phyloP scores from a whole-genome alignment of 2,888 invertebrate genomes.

The Oscheius myriophilus region DNA sequence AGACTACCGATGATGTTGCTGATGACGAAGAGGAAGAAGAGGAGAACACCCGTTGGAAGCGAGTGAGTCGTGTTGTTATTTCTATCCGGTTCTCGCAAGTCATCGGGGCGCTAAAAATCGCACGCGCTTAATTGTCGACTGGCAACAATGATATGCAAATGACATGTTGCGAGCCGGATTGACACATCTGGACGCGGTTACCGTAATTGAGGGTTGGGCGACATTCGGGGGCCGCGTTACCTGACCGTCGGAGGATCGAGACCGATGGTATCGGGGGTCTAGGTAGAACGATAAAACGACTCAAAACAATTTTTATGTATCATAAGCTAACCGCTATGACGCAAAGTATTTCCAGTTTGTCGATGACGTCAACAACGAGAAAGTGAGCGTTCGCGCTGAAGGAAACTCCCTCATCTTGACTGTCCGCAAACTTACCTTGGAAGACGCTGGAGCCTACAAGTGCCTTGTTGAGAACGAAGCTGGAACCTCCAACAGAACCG shows the following conservation, averaged over 20 bases:
- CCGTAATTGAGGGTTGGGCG: constrained; percentile 14
- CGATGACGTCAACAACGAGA: constrained; percentile 32
- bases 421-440: constrained; percentile 44
- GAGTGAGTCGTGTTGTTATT: constrained; percentile 31
- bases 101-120: constrained; percentile 23
- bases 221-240: too few species aligned
- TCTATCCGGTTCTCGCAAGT: constrained; percentile 4
- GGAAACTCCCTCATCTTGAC: constrained; percentile 47
- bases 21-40: constrained; percentile 36
- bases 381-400: constrained; percentile 38
- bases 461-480: constrained; percentile 60
- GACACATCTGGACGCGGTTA: constrained; percentile 30
- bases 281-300: too few species aligned
- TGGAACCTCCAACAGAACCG: constrained; percentile 44
- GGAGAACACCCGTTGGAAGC: constrained; percentile 42
- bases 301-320: neutral
- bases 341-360: constrained; percentile 38
- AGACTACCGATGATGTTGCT: constrained; percentile 23
- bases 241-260: too few species aligned
- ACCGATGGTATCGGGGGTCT: neutral
- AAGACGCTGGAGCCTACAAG: constrained; percentile 58
- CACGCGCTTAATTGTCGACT: constrained; percentile 22
- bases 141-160: constrained; percentile 28
- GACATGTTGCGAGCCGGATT: constrained; percentile 25
- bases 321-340: too few species aligned